phyloP scores from a whole-genome alignment of 2,113 vertebrate species.

The Syngnathoides biaculeatus region DNA sequence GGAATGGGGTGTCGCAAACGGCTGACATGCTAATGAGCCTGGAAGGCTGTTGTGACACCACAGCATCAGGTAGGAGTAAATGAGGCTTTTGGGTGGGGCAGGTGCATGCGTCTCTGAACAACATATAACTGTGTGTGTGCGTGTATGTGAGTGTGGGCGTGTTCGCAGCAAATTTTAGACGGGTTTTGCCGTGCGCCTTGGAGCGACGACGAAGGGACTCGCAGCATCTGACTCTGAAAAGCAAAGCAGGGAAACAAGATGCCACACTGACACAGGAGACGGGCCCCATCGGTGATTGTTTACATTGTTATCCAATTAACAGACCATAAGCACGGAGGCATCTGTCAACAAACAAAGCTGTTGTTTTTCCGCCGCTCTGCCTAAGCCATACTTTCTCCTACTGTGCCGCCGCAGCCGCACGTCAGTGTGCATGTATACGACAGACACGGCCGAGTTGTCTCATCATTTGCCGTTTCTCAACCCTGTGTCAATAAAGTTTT shows the following conservation, averaged over 20 bases:
- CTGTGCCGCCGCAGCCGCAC: constrained; percentile 71
- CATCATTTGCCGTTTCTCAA: constrained; percentile 43
- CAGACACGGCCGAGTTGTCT: constrained; percentile 48
- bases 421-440: constrained; percentile 48
- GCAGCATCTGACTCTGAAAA: constrained; percentile 69
- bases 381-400: constrained; percentile 79
- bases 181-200: constrained; percentile 40
- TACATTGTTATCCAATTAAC: constrained; percentile 99
- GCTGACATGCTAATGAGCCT: constrained; percentile 72
- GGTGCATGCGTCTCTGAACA: constrained; percentile 35
- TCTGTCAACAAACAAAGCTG: constrained; percentile 99
- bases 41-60: constrained; percentile 74
- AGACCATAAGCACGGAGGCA: constrained; percentile 90
- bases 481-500: constrained; percentile 51
- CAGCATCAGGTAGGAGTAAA: constrained; percentile 76
- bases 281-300: constrained; percentile 94
- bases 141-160: constrained; percentile 13
- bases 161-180: constrained; percentile 24
- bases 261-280: constrained; percentile 83
- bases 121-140: constrained; percentile 16
- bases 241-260: constrained; percentile 75
- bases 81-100: constrained; percentile 68
- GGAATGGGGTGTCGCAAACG: constrained; percentile 61
- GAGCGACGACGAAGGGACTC: constrained; percentile 45
- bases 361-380: constrained; percentile 83